Conservation (phyloP, 2,113 vertebrate genomes). For the Tetrao urogallus region DNA sequence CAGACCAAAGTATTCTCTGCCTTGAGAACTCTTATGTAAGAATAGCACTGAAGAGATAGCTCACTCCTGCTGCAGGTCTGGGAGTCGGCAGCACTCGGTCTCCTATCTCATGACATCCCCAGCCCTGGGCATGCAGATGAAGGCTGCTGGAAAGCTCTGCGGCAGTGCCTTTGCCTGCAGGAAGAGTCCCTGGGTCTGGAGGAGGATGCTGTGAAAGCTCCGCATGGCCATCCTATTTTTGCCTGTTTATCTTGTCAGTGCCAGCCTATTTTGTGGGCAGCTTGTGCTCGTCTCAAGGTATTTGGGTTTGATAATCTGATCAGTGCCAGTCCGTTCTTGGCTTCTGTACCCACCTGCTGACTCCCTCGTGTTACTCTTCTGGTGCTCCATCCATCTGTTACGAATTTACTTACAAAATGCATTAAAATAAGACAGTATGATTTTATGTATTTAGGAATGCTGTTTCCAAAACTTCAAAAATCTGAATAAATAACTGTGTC, state of each 20-base stretch:
- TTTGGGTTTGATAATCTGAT: slow-evolving; percentile 77
- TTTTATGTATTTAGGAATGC: background rate
- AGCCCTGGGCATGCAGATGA: background rate
- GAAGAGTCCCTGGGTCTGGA: background rate
- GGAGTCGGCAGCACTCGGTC: background rate
- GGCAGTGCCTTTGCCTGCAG: background rate
- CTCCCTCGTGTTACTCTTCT: slow-evolving; percentile 75
- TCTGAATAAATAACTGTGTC: background rate
- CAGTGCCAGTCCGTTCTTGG: slow-evolving; percentile 77
- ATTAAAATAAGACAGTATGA: slow-evolving; percentile 64
- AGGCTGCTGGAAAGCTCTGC: background rate
- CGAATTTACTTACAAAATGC: slow-evolving; percentile 77
- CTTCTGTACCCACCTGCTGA: slow-evolving; percentile 78
- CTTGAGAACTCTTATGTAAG: no score
- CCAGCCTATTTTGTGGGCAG: slow-evolving; percentile 71
- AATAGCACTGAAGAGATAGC: fast-evolving
- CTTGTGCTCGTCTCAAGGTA: slow-evolving; percentile 76
- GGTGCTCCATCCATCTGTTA: slow-evolving; percentile 79
- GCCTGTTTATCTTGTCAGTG: slow-evolving; percentile 57
- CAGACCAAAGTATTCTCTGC: background rate
- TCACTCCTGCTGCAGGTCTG: background rate
- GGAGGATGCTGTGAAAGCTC: slow-evolving; percentile 1
- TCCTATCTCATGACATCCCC: fast-evolving
- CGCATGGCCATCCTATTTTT: background rate
- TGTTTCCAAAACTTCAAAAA: background rate